phyloP scores from a whole-genome alignment of 2,113 vertebrate species.

The Grallaria varia region DNA sequence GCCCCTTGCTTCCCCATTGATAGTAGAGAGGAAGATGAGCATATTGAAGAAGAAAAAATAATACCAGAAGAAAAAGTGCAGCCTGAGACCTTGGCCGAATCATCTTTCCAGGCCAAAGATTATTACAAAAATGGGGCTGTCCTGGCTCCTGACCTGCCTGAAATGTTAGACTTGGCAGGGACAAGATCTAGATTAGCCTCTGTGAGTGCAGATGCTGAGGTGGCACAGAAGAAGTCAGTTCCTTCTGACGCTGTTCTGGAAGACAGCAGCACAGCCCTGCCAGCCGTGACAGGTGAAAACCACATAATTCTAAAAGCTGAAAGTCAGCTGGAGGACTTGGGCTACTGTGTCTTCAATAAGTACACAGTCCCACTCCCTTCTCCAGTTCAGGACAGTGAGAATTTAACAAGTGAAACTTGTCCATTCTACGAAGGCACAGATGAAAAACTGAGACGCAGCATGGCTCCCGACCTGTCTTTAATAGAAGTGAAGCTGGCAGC shows the following conservation, averaged over 20 bases:
- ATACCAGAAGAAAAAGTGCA: conserved; percentile 69
- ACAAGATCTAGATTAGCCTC: conserved; percentile 88
- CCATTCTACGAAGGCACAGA: conserved; percentile 77
- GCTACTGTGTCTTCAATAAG: conserved; percentile 98
- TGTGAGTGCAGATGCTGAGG: conserved; percentile 84
- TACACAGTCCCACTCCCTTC: conserved; percentile 96
- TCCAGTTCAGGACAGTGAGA: conserved; percentile 86
- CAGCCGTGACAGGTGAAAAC: conserved; percentile 81
- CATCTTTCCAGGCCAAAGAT: conserved; percentile 79
- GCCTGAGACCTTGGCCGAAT: conserved; percentile 77
- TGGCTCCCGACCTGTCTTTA: conserved; percentile 75
- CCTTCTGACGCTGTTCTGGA: conserved; percentile 76
- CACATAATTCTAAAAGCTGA: conserved; percentile 84
- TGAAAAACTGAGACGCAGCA: conserved; percentile 72
- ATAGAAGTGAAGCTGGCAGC: conserved; percentile 82
- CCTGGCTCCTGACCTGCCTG: conserved; percentile 93
- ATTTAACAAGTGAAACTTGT: conserved; percentile 71
- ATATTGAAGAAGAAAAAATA: conserved; percentile 56
- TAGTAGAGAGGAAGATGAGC: conserved; percentile 68
- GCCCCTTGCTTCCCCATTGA: conserved; percentile 82
- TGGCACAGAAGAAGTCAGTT: conserved; percentile 79
- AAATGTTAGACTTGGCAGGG: conserved; percentile 94
- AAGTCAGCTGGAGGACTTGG: conserved; percentile 92
- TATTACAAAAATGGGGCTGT: conserved; percentile 88
- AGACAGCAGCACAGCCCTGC: conserved; percentile 76